Percentiles rank a stretch among this genome's conserved stretches.
These are phyloP conservation scores for Portunus trituberculatus DNA, from an alignment of 1,140 invertebrate genomes.

Conservation along the genomic window DNA sequence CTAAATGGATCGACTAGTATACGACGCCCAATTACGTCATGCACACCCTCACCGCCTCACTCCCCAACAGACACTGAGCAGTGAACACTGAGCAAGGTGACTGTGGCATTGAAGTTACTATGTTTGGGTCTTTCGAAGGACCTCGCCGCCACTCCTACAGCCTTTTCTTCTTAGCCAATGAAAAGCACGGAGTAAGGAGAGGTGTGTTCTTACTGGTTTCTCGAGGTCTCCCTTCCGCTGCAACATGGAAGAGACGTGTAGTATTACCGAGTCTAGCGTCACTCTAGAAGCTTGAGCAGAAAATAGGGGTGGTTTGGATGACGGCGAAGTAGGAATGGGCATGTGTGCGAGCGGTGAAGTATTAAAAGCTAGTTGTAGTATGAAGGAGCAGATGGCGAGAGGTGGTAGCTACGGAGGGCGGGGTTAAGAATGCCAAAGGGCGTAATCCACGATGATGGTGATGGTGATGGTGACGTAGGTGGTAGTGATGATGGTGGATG, in stretches of 20 bases:
- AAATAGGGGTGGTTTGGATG: too few species aligned
- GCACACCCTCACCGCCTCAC: background rate
- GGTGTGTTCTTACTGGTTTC: background rate
- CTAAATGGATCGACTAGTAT: background rate
- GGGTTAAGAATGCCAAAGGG: background rate
- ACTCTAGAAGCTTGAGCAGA: too few species aligned
- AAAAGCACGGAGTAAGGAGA: background rate
- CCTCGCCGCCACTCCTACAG: background rate
- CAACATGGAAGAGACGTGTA: too few species aligned
- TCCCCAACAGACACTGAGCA: background rate
- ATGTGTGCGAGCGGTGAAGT: too few species aligned
- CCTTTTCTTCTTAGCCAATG: background rate
- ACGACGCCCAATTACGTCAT: background rate
- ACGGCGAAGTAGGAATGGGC: too few species aligned
- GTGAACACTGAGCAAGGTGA: background rate
- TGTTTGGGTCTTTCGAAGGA: background rate
- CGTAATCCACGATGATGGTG: background rate
- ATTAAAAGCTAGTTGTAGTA: too few species aligned
- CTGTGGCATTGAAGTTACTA: slow-evolving; percentile 3
- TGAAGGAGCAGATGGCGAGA: background rate
- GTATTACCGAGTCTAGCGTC: too few species aligned
- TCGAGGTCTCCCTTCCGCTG: too few species aligned
- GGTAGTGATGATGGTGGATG: background rate
- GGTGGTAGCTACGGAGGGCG: background rate
- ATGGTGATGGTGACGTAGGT: background rate